Percentiles rank a stretch among this genome's conserved stretches.
Conservation (phyloP, 2,113 vertebrate genomes). For the Phrynosoma blainvillii region DNA sequence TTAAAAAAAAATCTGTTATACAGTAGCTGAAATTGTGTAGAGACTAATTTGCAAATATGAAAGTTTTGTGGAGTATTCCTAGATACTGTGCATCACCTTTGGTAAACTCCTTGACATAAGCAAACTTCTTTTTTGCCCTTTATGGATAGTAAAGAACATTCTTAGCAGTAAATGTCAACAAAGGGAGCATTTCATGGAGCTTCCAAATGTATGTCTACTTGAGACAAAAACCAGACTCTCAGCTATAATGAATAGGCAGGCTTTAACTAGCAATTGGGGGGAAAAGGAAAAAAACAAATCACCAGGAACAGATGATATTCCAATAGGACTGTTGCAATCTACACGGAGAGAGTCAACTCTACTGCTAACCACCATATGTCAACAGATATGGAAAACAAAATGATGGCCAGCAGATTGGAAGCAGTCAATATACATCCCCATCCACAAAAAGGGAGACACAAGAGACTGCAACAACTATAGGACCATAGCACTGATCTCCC, state of each 20-base stretch:
- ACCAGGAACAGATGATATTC: too few species aligned
- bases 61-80: not conserved
- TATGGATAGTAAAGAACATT: slow-evolving; percentile 39
- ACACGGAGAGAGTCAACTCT: too few species aligned
- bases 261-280: slow-evolving; percentile 47
- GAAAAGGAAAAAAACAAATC: too few species aligned
- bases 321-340: too few species aligned
- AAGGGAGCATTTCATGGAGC: not conserved
- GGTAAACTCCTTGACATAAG: slow-evolving; percentile 1
- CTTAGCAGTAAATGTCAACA: slow-evolving; percentile 59
- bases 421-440: too few species aligned
- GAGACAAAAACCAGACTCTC: slow-evolving; percentile 37
- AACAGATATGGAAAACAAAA: too few species aligned
- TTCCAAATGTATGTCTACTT: slow-evolving; percentile 38
- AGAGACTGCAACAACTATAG: too few species aligned
- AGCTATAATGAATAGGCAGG: slow-evolving; percentile 13
- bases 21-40: too few species aligned
- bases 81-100: not conserved
- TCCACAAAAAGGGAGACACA: too few species aligned
- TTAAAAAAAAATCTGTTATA: not conserved
- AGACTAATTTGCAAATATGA: not conserved
- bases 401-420: too few species aligned
- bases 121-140: not conserved
- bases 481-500: too few species aligned
- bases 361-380: too few species aligned